phyloP scores from a whole-genome alignment of 2,797 vertebrate genomes.

The Urophycis tenuis region DNA sequence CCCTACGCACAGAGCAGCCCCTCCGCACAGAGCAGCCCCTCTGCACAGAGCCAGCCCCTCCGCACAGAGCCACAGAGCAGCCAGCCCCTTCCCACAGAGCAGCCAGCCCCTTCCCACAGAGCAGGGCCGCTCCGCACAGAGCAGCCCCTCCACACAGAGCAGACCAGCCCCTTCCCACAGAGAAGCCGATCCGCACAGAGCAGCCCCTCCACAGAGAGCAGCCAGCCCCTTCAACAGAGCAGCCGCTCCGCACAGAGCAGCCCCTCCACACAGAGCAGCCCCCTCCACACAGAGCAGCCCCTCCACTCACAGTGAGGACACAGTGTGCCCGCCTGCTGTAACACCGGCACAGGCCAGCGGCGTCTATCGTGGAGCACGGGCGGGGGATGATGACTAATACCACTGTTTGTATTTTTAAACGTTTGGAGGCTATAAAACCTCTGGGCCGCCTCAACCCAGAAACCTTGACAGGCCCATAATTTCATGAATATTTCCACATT shows the following conservation, averaged over 20 bases:
- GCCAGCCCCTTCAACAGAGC: conserved; percentile 29
- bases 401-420: conserved; percentile 48
- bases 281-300: conserved; percentile 26
- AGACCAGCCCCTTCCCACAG: conserved; percentile 28
- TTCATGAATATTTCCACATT: conserved; percentile 51
- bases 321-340: conserved; percentile 20
- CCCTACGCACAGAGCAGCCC: conserved; percentile 7
- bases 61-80: not conserved
- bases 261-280: no score
- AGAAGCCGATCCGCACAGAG: conserved; percentile 28
- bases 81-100: conserved; percentile 27
- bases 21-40: conserved; percentile 28
- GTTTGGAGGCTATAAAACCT: conserved; percentile 47
- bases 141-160: conserved; percentile 26
- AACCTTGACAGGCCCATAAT: conserved; percentile 44
- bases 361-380: conserved; percentile 26
- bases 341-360: conserved; percentile 22
- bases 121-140: conserved; percentile 26
- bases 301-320: no score
- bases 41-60: no score
- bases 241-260: conserved; percentile 25
- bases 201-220: conserved; percentile 26
- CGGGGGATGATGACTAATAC: conserved; percentile 48
- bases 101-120: conserved; percentile 31
- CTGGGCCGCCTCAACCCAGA: conserved; percentile 32